phyloP scores from a whole-genome alignment of 2,888 invertebrate species.

The Strigamia transsilvanica region DNA sequence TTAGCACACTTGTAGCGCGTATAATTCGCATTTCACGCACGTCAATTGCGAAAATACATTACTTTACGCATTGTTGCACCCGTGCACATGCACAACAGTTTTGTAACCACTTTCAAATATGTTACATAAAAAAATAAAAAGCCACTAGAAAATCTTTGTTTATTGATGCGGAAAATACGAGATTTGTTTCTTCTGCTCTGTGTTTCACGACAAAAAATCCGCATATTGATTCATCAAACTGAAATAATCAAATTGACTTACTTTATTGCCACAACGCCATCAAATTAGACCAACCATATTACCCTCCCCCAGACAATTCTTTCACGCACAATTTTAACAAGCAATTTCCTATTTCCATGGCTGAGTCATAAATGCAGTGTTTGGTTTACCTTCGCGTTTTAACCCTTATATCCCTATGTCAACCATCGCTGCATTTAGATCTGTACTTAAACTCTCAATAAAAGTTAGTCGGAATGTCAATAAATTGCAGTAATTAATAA shows the following conservation, averaged over 20 bases:
- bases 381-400: slow-evolving; percentile 1
- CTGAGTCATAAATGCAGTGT: slow-evolving; percentile 43
- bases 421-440: slow-evolving; percentile 12
- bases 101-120: not conserved
- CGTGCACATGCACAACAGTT: not conserved
- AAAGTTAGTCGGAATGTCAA: not conserved
- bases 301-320: not conserved
- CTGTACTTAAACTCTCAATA: not conserved
- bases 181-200: too few species aligned
- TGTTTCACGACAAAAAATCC: too few species aligned
- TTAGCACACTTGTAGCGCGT: slow-evolving; percentile 15
- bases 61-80: not conserved
- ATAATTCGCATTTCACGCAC: slow-evolving; percentile 5
- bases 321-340: not conserved
- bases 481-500: not conserved
- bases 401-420: slow-evolving; percentile 9
- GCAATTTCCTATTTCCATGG: slow-evolving; percentile 1
- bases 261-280: not conserved
- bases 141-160: too few species aligned
- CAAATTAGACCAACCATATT: not conserved
- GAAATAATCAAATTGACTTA: too few species aligned
- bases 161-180: too few species aligned
- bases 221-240: too few species aligned
- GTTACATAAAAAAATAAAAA: not conserved
- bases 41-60: slow-evolving; percentile 6